phyloP scores from a whole-genome alignment of 2,113 vertebrate genomes.

The Pluvialis apricaria region DNA sequence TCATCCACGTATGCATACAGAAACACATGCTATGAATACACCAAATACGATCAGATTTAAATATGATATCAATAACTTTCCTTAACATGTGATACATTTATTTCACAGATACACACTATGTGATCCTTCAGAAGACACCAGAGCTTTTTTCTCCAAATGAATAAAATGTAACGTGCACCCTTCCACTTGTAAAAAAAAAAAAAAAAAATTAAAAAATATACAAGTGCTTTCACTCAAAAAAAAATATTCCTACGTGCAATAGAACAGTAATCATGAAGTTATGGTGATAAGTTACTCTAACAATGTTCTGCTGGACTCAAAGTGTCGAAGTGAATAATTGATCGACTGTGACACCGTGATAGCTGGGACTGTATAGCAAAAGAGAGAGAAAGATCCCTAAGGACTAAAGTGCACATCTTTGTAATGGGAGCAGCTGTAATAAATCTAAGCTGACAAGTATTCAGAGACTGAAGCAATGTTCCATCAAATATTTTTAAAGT shows the following conservation, averaged over 20 bases:
- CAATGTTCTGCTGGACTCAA: neutral
- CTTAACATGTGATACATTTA: neutral
- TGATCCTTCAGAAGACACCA: neutral
- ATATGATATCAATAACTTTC: neutral
- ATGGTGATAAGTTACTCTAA: neutral
- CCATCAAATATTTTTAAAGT: constrained; percentile 82
- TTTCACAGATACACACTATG: neutral
- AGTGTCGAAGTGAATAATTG: constrained; percentile 63
- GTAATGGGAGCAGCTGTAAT: constrained; percentile 59
- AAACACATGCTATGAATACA: neutral
- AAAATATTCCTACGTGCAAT: neutral
- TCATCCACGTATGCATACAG: neutral
- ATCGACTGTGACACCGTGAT: constrained; percentile 61
- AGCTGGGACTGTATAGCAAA: constrained; percentile 41
- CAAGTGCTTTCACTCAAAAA: neutral
- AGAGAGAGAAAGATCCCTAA: constrained; percentile 58
- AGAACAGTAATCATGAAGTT: neutral
- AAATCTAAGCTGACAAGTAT: constrained; percentile 82
- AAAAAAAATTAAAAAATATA: neutral
- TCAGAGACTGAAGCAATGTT: constrained; percentile 71
- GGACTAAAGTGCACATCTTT: constrained; percentile 63
- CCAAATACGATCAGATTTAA: neutral
- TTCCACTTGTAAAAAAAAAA: neutral
- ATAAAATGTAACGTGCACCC: neutral
- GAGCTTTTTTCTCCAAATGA: neutral